Evolutionary conservation across 2,888 invertebrate species (phyloP), one percentile per base, ranked within the genome.

Genomic region (Flexamia atlantica): DNA sequence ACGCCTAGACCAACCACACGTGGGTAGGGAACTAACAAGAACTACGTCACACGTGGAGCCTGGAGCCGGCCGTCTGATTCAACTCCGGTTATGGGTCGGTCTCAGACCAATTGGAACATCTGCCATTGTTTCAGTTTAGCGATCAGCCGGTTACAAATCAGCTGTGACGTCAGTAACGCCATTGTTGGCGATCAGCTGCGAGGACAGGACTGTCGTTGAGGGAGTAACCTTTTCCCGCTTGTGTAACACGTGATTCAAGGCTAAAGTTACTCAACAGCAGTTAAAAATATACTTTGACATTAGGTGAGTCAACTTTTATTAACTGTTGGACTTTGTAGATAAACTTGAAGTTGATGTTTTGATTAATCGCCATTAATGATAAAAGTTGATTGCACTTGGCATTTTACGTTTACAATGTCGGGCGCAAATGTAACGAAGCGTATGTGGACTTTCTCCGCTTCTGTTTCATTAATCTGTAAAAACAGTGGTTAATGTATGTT

Each of bases 141-240:
- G 20, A 74, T 68, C 74, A 42, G 74, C 74, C 28, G 74, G 79
- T 79, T 79, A 79, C 79, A 79, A 79, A 57, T 79, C 79, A 79
- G 79, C 53, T 79, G 79, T 79, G 79, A 79, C 79, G 79, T 79
- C 79, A 79, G 40, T 60, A 28, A 25, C 50, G 17, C 40, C 79
- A 79, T 53, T 57, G 57, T 79, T 32, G 79, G 30, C 50, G 23
- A 30, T 79, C 57, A 79, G 79, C 76, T 76, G 76, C 36, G 57
- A 32, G 53, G 57, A 57, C 30, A 50, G 76, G 57, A 28, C 12
- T 32, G 79, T 57, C 36, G 30, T 36, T 32, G 36, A 40, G 64
- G 64, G 57, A 30, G 32, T 57, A 57, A 79, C 79, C 79, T 79
- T 53, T 57, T 32, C 32, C 30, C n/a, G 32, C n/a, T 79, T 57